A percentile compares a stretch with the other conserved stretches of the same genome.
These are phyloP conservation scores for Peromyscus attwateri DNA, from an alignment of 2,797 vertebrate species.

Conservation along the genomic window DNA sequence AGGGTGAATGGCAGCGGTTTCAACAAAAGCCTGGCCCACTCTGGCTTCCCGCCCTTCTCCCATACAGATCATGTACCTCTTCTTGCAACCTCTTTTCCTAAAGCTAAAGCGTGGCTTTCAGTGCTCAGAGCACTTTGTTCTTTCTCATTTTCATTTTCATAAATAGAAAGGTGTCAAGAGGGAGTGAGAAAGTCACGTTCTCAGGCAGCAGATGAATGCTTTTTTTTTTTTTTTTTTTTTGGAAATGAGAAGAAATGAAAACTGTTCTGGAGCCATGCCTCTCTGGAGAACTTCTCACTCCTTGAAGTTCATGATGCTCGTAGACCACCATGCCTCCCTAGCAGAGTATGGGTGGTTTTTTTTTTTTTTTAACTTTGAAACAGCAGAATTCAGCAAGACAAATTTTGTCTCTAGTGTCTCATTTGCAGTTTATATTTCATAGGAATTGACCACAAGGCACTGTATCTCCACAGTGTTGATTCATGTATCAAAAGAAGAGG, in stretches of 20 bases:
- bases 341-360: background rate
- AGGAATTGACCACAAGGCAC: background rate
- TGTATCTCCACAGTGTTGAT: background rate
- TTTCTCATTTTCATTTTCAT: background rate
- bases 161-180: background rate
- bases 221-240: background rate
- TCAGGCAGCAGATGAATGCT: background rate
- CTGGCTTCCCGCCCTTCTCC: background rate
- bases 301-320: background rate
- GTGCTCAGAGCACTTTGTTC: background rate
- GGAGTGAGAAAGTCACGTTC: background rate
- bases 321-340: background rate
- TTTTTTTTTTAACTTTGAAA: background rate
- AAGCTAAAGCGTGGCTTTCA: background rate
- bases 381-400: background rate
- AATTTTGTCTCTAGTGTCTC: conserved; percentile 3
- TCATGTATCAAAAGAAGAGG: background rate
- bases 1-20: background rate
- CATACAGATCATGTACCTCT: background rate
- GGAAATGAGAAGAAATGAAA: background rate
- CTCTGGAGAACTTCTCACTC: background rate
- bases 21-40: no score
- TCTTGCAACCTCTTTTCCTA: background rate
- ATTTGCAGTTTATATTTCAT: background rate
- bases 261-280: background rate